Evolutionary conservation across 2,797 vertebrate genomes (phyloP).

Genomic region (Pipistrellus pygmaeus): DNA sequence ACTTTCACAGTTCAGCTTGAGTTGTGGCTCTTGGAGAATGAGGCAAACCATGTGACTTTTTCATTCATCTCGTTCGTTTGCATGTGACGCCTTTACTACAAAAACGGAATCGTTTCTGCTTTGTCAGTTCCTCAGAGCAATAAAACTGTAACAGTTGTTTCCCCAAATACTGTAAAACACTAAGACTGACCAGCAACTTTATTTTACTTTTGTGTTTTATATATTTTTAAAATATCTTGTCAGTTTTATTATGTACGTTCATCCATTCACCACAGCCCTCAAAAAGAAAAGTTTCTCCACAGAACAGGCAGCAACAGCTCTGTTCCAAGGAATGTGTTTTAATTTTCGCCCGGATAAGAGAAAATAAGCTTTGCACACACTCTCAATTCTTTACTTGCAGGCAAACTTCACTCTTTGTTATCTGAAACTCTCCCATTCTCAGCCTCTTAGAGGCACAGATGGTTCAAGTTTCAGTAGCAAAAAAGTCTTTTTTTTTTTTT

Average conservation of each 20-base stretch:
- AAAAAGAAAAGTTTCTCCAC: conserved; percentile 94
- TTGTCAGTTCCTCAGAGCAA: conserved; percentile 89
- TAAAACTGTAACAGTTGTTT: conserved; percentile 92
- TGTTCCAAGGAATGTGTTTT: conserved; percentile 99
- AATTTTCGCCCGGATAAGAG: conserved; percentile 94
- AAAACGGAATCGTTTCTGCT: conserved; percentile 88
- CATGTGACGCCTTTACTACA: conserved; percentile 87
- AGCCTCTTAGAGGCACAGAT: conserved; percentile 99
- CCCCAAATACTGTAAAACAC: conserved; percentile 92
- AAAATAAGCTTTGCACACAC: conserved; percentile 93
- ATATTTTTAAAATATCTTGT: conserved; percentile 88
- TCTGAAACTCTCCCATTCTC: conserved; percentile 95
- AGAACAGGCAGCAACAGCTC: conserved; percentile 94
- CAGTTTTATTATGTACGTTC: conserved; percentile 90
- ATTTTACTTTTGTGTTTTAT: conserved; percentile 88
- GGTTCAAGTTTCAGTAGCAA: conserved; percentile 99
- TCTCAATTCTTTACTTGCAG: conserved; percentile 94
- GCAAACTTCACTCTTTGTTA: conserved; percentile 95
- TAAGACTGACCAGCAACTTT: conserved; percentile 93
- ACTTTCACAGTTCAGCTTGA: conserved; percentile 99
- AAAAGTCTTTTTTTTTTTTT: conserved; percentile 89
- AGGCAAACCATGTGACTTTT: conserved; percentile 95
- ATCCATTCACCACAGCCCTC: conserved; percentile 94
- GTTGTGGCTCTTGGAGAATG: conserved; percentile 98
- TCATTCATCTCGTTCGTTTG: conserved; percentile 84